Conservation (phyloP, 37 sponge, comb jelly and placozoan species). For the Cliona cf. orientalis region DNA sequence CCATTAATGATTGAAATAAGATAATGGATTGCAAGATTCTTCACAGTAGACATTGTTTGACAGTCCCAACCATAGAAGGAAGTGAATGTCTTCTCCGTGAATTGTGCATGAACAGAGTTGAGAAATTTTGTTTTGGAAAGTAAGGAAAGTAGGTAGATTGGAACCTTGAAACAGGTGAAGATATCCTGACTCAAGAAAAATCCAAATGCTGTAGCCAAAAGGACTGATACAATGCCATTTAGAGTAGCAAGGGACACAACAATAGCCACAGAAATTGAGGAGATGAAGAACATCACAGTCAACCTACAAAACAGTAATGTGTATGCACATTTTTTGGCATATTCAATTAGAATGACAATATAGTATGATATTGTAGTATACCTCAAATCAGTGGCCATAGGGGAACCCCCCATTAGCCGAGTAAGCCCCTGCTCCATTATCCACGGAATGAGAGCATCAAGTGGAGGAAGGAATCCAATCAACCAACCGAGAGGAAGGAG, state of each 20-base stretch:
- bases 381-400: slow-evolving; percentile 72
- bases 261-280: slow-evolving; percentile 18
- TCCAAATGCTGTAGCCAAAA: slow-evolving; percentile 52
- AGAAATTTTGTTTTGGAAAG: neutral
- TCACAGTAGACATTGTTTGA: neutral
- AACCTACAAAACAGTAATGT: slow-evolving; percentile 27
- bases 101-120: neutral
- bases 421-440: slow-evolving; percentile 58
- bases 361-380: neutral
- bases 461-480: slow-evolving; percentile 61
- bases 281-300: slow-evolving; percentile 17
- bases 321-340: neutral
- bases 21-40: neutral
- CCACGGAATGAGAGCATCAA: slow-evolving; percentile 66
- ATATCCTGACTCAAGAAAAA: slow-evolving; percentile 63
- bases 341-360: neutral
- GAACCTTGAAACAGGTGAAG: neutral
- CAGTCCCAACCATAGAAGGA: slow-evolving; percentile 11
- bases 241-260: slow-evolving; percentile 4
- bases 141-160: slow-evolving; percentile 2
- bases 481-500: slow-evolving; percentile 64
- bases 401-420: slow-evolving; percentile 68
- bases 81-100: slow-evolving; percentile 11
- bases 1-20: neutral
- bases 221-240: slow-evolving; percentile 11